Evolutionary conservation across 1,140 invertebrate genomes (phyloP), one percentile per base, ranked within the genome.

Genomic region (Idris sp.): DNA sequence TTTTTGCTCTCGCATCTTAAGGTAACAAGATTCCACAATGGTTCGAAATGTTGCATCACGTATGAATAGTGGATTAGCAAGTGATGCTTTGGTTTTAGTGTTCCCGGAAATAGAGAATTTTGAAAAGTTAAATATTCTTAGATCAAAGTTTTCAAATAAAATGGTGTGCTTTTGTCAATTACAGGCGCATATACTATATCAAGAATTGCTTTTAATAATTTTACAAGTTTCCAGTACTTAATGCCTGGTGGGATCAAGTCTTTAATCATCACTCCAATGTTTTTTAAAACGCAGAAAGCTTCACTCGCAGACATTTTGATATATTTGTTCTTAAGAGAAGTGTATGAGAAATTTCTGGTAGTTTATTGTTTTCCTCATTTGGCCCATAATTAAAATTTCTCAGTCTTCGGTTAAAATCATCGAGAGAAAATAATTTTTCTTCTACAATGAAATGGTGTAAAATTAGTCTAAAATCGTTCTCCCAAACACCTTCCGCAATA

Each of bases 1-100:
- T 58, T 31, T 38, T 69, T 64, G 16, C 64, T 69, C 51, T 75
- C 64, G 33, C 51, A 62, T 44, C 54, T 2, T 30, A 36, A 13
- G 8, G 30, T 33, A 4, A 7, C 9, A 8, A 48, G n/a, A 11
- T 48, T 13, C 9, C 14, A 14, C 11, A 46, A 13, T 30, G 43
- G 43, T 14, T 26, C 43, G 4, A 30, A n/a, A 15, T 6, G 25
- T 30, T 9, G 15, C 25, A 46, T 46, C 2, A 46, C 43, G 4
- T 0, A 14, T 16, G 22, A 13, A 30, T 46, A 46, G 9, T 46
- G 43, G 10, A 46, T 16, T 4, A 30, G 25, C 10, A 30, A 2
- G 16, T 46, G 22, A 14, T 46, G 43, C 16, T 46, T 46, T 2
- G 25, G 22, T 25, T 46, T 46, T 1, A 30, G 2, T 1, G 22